Conservation (phyloP, 2,888 invertebrate genomes). For the Lacanobia wlatinum region DNA sequence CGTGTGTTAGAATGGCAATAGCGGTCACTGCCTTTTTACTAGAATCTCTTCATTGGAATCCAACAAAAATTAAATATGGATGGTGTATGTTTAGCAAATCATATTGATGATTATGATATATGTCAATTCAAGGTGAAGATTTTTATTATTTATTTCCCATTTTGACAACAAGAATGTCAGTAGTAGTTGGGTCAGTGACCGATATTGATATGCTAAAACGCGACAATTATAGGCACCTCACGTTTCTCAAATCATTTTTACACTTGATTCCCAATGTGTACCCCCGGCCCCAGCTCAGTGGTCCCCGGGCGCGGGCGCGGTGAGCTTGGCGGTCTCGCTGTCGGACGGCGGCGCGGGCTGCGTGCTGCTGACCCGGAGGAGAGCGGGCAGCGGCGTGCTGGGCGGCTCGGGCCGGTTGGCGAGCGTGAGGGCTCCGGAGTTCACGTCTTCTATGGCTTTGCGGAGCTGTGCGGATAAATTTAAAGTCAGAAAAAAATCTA, state of each 20-base stretch:
- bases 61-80: neutral
- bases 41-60: neutral
- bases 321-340: conserved; percentile 85
- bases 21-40: neutral
- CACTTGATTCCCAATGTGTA: too few species aligned
- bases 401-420: conserved; percentile 80
- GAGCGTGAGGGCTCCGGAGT: conserved; percentile 92
- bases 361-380: conserved; percentile 69
- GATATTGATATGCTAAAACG: neutral
- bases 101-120: neutral
- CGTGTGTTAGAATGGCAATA: neutral
- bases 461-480: conserved; percentile 90
- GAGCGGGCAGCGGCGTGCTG: conserved; percentile 66
- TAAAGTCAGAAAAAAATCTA: too few species aligned
- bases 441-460: conserved; percentile 97
- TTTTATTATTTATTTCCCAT: neutral
- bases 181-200: neutral
- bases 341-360: conserved; percentile 84
- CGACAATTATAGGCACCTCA: neutral
- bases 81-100: neutral
- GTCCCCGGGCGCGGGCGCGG: conserved; percentile 71
- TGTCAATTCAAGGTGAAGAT: too few species aligned
- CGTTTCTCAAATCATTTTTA: too few species aligned
- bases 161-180: neutral
- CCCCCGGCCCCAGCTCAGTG: conserved; percentile 50